phyloP scores from a whole-genome alignment of 2,113 vertebrate genomes.

The Sebastes schlegelii region DNA sequence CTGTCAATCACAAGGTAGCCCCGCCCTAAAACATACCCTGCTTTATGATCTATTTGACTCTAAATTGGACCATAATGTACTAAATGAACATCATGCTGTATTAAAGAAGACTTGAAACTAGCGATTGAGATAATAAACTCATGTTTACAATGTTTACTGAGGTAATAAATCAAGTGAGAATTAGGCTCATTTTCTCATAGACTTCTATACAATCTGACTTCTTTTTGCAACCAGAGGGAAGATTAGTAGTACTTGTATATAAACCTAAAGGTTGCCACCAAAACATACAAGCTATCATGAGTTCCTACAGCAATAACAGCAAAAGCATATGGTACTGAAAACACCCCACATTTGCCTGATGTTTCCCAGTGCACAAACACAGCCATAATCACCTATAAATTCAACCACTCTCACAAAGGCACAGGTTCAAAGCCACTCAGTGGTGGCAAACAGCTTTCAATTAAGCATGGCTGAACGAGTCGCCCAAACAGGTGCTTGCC shows the following conservation, averaged over 20 bases:
- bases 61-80: too few species aligned
- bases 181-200: too few species aligned
- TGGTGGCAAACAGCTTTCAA: slow-evolving; percentile 36
- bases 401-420: slow-evolving; percentile 22
- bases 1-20: too few species aligned
- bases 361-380: slow-evolving; percentile 37
- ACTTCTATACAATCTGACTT: too few species aligned
- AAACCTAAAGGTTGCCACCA: background rate
- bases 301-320: background rate
- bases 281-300: background rate
- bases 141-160: too few species aligned
- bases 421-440: slow-evolving; percentile 34
- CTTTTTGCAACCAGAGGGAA: too few species aligned
- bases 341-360: slow-evolving; percentile 20
- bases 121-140: too few species aligned
- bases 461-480: slow-evolving; percentile 15
- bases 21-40: too few species aligned
- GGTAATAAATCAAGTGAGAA: too few species aligned
- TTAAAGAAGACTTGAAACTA: too few species aligned
- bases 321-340: slow-evolving; percentile 33
- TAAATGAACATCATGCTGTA: too few species aligned
- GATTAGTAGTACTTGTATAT: background rate
- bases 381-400: slow-evolving; percentile 31
- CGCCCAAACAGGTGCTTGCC: slow-evolving; percentile 34
- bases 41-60: too few species aligned